A percentile compares a stretch with the other conserved stretches of the same genome.
These are phyloP conservation scores for Pseudachorutes palmiensis DNA, from an alignment of 1,140 invertebrate species.

Conservation along the genomic window DNA sequence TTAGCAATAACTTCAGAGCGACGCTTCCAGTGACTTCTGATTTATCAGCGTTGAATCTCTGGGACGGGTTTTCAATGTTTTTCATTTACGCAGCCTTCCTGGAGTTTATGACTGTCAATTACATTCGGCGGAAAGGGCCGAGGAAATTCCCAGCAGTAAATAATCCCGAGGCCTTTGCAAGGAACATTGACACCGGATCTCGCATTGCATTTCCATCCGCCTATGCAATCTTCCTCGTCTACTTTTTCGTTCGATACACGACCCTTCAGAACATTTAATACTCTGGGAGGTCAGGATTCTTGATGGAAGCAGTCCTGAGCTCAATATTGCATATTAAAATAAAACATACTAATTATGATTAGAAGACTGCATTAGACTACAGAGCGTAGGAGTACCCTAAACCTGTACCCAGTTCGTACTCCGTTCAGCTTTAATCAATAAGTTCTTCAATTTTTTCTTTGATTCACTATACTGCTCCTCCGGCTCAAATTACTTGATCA, in stretches of 20 bases:
- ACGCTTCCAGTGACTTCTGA: conserved; percentile 87
- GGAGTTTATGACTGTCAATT: conserved; percentile 90
- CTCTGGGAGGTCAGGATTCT: too few relatives aligned
- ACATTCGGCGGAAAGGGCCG: conserved; percentile 80
- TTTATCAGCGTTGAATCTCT: conserved; percentile 88
- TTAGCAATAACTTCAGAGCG: conserved; percentile 42
- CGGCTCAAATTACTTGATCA: too few relatives aligned
- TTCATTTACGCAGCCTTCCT: conserved; percentile 81
- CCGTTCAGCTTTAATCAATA: too few relatives aligned
- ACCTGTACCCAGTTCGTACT: too few relatives aligned
- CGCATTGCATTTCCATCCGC: conserved; percentile 83
- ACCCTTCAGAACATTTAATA: conserved; percentile 40
- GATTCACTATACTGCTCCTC: too few relatives aligned
- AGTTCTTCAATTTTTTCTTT: too few relatives aligned
- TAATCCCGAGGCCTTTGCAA: conserved; percentile 81
- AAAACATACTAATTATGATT: too few relatives aligned
- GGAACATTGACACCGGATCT: conserved; percentile 88
- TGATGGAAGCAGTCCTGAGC: too few relatives aligned
- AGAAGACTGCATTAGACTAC: too few relatives aligned
- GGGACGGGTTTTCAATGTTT: conserved; percentile 93
- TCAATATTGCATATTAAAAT: too few relatives aligned
- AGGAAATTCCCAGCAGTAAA: conserved; percentile 51
- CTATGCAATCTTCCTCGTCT: conserved; percentile 83
- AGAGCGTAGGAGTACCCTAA: too few relatives aligned
- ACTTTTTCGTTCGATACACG: conserved; percentile 88